Evolutionary conservation across 2,797 vertebrate genomes (phyloP), one percentile per base, ranked within the genome.

Genomic region (Betta splendens): DNA sequence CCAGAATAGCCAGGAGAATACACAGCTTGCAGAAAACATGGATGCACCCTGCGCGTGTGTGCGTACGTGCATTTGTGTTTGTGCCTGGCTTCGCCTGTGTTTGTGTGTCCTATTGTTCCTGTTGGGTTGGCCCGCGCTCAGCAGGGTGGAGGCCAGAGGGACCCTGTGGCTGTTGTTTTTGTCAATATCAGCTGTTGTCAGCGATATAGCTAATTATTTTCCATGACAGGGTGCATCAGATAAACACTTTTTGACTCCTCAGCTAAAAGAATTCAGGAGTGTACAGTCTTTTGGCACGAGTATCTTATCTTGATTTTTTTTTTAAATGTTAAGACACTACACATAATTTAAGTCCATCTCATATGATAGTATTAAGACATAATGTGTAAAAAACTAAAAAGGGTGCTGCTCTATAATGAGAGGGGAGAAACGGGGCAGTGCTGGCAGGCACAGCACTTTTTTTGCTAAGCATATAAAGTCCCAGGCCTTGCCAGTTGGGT

Each of bases 1-100:
- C 87, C 84, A 91, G 89, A 92, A 92, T 92, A 92, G 88, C 55
- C 66, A 22, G 74, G 60, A 84, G 79, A 85, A 84, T 70, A 85
- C 78, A 57, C 79, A 66, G 68, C 76, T 82, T 72, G 71, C 66
- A 79, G 57, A 80, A 84, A 81, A 72, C 65, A 65, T 43, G 2
- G 67, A 60, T 6, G 45, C 75, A 75, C 75, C 83, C 75, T 76
- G 59, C 25, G 12, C 9, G 1, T 62, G 47, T 60, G 31, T 15
- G 9, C 26, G 5, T 17, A 2, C 9, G 10, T 62, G 5, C 5
- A 5, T 36, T 37, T 60, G 6, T 57, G 47, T 45, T 16, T 72
- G 49, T 22, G 52, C 15, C 29, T 47, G 18, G 60, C 60, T 64
- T 12, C 64, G 43, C 17, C 7, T 16, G 23, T 52, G 7, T 40